phyloP scores from a whole-genome alignment of 2,888 invertebrate genomes.

The Hofmannophila pseudospretella region DNA sequence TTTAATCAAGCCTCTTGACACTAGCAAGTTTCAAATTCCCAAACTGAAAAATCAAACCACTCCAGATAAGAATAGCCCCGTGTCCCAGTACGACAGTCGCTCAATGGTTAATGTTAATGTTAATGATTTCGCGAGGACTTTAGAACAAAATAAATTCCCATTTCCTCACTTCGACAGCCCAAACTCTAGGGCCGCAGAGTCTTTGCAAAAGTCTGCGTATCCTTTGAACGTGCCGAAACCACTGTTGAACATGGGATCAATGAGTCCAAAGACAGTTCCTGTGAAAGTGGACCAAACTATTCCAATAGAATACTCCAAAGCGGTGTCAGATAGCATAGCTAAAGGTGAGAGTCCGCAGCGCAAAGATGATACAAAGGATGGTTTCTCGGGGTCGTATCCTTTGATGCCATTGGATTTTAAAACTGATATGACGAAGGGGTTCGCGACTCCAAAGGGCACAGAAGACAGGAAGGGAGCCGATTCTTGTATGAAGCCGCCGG shows the following conservation, averaged over 20 bases:
- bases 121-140: conserved; percentile 62
- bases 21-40: conserved; percentile 92
- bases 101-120: conserved; percentile 65
- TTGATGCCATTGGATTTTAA: conserved; percentile 65
- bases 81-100: conserved; percentile 60
- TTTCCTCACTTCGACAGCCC: conserved; percentile 65
- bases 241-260: conserved; percentile 57
- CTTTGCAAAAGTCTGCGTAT: conserved; percentile 61
- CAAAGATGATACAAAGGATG: conserved; percentile 62
- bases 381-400: conserved; percentile 50
- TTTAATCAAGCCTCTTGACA: conserved; percentile 86
- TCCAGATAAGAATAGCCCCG: conserved; percentile 65
- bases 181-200: conserved; percentile 48
- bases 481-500: conserved; percentile 67
- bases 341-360: conserved; percentile 57
- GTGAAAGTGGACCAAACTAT: conserved; percentile 50
- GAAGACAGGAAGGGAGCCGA: conserved; percentile 70
- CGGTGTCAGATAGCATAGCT: conserved; percentile 54
- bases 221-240: conserved; percentile 70
- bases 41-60: conserved; percentile 80
- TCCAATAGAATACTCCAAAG: conserved; percentile 57
- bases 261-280: conserved; percentile 62
- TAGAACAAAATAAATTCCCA: conserved; percentile 66
- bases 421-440: conserved; percentile 67
- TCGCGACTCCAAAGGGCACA: conserved; percentile 63